Evolutionary conservation across 2,888 invertebrate species (phyloP).

Genomic region (Sarcophaga rosellei): DNA sequence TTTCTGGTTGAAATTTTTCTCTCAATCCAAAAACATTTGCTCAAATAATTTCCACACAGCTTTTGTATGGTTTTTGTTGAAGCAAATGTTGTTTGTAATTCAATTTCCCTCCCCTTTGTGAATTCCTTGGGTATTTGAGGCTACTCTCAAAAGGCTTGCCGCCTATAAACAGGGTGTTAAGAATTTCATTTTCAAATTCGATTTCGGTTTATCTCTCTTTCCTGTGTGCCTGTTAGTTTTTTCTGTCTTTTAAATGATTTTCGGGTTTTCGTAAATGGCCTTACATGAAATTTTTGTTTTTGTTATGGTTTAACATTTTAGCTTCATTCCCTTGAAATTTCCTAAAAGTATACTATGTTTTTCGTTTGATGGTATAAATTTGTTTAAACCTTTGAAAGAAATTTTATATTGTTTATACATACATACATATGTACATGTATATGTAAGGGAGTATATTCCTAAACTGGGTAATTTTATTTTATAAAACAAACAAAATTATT

Average conservation of each 20-base stretch:
- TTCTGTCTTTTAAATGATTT: not conserved
- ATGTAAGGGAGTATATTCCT: not conserved
- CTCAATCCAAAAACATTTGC: not conserved
- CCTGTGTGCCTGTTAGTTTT: not conserved
- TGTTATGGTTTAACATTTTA: not conserved
- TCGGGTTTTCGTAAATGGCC: not conserved
- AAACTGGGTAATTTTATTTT: not conserved
- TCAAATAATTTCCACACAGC: not conserved
- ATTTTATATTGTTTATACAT: not conserved
- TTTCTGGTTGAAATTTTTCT: not conserved
- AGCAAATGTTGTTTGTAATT: not conserved
- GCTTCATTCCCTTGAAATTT: not conserved
- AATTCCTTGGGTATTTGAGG: not conserved
- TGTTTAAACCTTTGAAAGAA: slow-evolving; percentile 1
- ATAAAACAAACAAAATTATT: not conserved
- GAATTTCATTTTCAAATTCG: not conserved
- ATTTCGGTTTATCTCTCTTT: not conserved
- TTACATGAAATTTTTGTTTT: not conserved
- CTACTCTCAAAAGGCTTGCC: too few species aligned
- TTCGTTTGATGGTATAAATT: not conserved
- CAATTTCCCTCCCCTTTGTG: not conserved
- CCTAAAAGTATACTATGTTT: not conserved
- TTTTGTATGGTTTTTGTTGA: not conserved
- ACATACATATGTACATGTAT: not conserved
- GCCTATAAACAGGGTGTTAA: not conserved